phyloP scores from a whole-genome alignment of 2,113 vertebrate genomes.

The Takifugu bimaculatus region DNA sequence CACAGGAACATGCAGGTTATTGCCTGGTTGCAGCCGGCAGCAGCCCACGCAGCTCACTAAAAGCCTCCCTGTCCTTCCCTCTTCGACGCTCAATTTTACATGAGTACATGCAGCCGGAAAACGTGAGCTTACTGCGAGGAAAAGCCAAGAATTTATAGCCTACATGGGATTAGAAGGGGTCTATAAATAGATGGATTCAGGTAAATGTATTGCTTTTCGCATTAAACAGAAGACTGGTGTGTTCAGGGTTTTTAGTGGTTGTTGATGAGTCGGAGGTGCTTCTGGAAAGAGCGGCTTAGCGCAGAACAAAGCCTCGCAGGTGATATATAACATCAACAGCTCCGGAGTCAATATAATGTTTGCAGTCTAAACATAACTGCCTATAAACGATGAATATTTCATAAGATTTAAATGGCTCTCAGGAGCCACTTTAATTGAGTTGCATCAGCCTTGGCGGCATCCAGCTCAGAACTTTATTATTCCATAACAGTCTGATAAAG shows the following conservation, averaged over 20 bases:
- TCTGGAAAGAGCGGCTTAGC: neutral
- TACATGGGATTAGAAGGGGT: slow-evolving; percentile 11
- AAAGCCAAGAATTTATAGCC: neutral
- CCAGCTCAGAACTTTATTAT: slow-evolving; percentile 33
- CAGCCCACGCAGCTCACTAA: slow-evolving; percentile 51
- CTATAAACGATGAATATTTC: slow-evolving; percentile 54
- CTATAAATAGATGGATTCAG: slow-evolving; percentile 10
- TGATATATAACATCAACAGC: slow-evolving; percentile 28
- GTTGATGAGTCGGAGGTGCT: neutral
- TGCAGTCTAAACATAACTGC: slow-evolving; percentile 27
- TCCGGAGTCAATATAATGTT: slow-evolving; percentile 21
- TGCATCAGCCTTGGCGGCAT: slow-evolving; percentile 17
- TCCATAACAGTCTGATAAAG: slow-evolving; percentile 53
- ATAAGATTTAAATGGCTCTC: slow-evolving; percentile 50
- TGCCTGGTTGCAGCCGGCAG: slow-evolving; percentile 26
- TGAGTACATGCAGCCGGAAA: slow-evolving; percentile 14
- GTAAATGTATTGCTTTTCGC: neutral
- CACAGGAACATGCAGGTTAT: slow-evolving; percentile 32
- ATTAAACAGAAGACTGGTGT: neutral
- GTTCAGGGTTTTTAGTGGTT: slow-evolving; percentile 7
- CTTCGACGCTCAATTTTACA: slow-evolving; percentile 41
- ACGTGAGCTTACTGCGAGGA: slow-evolving; percentile 14
- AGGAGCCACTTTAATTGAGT: slow-evolving; percentile 45
- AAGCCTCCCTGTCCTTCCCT: slow-evolving; percentile 19
- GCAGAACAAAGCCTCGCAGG: slow-evolving; percentile 9